Evolutionary conservation across 1,140 invertebrate species (phyloP).

Genomic region (Pogonomyrmex barbatus): DNA sequence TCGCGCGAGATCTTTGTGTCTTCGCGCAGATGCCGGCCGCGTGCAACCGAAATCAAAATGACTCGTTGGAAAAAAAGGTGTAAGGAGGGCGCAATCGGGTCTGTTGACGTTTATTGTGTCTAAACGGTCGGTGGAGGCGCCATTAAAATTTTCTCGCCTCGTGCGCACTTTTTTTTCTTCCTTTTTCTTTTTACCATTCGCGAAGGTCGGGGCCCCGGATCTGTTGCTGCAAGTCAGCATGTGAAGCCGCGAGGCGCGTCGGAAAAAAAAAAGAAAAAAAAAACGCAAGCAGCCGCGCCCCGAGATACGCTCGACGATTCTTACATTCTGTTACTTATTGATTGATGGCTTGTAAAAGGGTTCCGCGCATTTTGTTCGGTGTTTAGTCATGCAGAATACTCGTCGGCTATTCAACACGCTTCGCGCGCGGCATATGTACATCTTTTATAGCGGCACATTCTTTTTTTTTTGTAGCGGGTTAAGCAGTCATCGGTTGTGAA

Average conservation of each 20-base stretch:
- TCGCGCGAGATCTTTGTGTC: constrained; percentile 66
- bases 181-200: constrained; percentile 62
- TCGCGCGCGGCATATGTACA: constrained; percentile 6
- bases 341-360: constrained; percentile 82
- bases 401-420: constrained; percentile 52
- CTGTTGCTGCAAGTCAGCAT: constrained; percentile 79
- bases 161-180: constrained; percentile 45
- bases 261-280: constrained; percentile 28
- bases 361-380: constrained; percentile 75
- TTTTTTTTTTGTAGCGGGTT: constrained; percentile 21
- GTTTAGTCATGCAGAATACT: constrained; percentile 82
- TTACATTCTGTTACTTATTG: constrained; percentile 74
- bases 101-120: constrained; percentile 82
- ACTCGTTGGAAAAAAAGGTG: constrained; percentile 76
- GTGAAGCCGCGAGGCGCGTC: constrained; percentile 67
- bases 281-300: constrained; percentile 21
- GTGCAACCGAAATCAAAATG: constrained; percentile 75
- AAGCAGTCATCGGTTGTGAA: constrained; percentile 18
- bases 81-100: constrained; percentile 74
- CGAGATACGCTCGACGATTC: constrained; percentile 63
- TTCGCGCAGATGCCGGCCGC: constrained; percentile 67
- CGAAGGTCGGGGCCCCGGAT: constrained; percentile 53
- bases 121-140: constrained; percentile 77
- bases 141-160: constrained; percentile 79
- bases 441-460: constrained; percentile 46